Conservation (phyloP, 2,888 invertebrate species). For the Leptothorax acervorum region DNA sequence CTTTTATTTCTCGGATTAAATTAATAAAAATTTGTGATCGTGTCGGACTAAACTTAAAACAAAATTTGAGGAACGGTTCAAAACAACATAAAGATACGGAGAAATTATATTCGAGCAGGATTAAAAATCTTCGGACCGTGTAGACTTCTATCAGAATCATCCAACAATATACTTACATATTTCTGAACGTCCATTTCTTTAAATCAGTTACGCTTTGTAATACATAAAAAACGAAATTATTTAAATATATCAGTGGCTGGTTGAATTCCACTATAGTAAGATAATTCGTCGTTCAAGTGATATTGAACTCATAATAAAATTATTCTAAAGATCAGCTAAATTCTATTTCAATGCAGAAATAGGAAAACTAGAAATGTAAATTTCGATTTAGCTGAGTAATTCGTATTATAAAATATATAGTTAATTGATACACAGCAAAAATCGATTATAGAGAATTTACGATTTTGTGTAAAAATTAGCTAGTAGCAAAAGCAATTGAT, state of each 20-base stretch:
- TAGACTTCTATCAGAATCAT: slow-evolving; percentile 50
- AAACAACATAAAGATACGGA: background rate
- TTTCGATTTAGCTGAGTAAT: slow-evolving; percentile 21
- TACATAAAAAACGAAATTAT: slow-evolving; percentile 73
- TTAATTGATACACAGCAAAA: slow-evolving; percentile 45
- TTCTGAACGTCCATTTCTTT: slow-evolving; percentile 66
- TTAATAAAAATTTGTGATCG: background rate
- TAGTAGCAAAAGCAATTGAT: slow-evolving; percentile 25
- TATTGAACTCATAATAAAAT: slow-evolving; percentile 19
- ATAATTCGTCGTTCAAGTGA: slow-evolving; percentile 29
- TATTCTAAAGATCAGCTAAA: slow-evolving; percentile 25
- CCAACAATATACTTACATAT: slow-evolving; percentile 70
- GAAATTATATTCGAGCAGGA: background rate
- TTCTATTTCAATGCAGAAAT: slow-evolving; percentile 40
- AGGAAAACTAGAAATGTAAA: slow-evolving; percentile 31
- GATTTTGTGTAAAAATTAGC: slow-evolving; percentile 16
- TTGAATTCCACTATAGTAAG: slow-evolving; percentile 49
- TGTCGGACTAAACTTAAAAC: background rate
- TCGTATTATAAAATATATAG: slow-evolving; percentile 37
- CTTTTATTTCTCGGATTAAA: background rate
- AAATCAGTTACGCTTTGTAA: slow-evolving; percentile 69
- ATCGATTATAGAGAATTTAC: slow-evolving; percentile 32
- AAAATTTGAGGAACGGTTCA: background rate
- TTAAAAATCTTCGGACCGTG: slow-evolving; percentile 7
- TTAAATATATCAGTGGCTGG: slow-evolving; percentile 71